Evolutionary conservation across 2,888 invertebrate genomes (phyloP).

Genomic region (Drosophila mercatorum): DNA sequence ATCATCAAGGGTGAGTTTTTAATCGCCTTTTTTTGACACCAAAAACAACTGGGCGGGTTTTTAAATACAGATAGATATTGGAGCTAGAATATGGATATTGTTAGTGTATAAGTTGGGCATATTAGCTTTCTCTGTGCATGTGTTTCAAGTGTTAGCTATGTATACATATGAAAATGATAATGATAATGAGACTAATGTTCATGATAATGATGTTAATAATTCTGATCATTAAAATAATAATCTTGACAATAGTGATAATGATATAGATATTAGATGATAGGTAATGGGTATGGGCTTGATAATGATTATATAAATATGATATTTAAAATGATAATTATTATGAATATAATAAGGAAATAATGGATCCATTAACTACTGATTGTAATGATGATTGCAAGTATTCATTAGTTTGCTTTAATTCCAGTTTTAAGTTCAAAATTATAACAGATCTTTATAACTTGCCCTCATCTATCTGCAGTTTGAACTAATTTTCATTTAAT

Average conservation of each 20-base stretch:
- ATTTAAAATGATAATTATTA: not conserved
- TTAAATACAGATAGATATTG: no score
- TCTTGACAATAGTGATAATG: not conserved
- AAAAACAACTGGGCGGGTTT: not conserved
- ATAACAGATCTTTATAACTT: no score
- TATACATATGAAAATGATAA: not conserved
- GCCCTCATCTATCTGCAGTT: not conserved
- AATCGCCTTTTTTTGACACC: not conserved
- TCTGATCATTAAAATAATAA: no score
- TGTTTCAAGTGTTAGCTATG: no score
- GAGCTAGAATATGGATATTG: not conserved
- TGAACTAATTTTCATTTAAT: not conserved
- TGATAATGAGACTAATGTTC: not conserved
- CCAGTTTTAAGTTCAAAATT: no score
- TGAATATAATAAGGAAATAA: not conserved
- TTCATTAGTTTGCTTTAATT: no score
- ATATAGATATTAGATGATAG: not conserved
- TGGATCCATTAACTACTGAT: no score
- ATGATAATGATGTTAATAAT: not conserved
- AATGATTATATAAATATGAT: not conserved
- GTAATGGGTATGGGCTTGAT: not conserved
- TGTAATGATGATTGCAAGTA: not conserved
- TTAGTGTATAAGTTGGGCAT: not conserved
- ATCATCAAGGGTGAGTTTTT: conserved; percentile 85
- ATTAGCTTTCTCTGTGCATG: not conserved